Evolutionary conservation across 2,888 invertebrate genomes (phyloP), one percentile per base, ranked within the genome.

Genomic region (Peribatodes rhomboidaria): DNA sequence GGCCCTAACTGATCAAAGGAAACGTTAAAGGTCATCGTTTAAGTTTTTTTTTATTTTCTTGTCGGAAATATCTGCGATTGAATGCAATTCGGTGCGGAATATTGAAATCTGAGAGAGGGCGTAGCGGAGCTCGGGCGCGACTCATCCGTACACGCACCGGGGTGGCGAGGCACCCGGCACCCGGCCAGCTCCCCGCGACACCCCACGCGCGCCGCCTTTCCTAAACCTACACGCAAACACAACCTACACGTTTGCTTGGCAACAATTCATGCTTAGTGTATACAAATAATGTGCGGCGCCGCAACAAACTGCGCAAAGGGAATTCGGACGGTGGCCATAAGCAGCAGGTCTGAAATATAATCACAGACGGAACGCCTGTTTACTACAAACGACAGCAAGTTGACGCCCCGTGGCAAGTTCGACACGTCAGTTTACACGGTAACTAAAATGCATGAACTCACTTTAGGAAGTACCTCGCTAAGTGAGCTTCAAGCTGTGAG

Each of bases 201-300:
- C 76, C 75, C 77, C 79, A 71, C 78, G 77, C 79, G 76, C 81
- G 74, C 88, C 89, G 81, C 87, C 86, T 88, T 92, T 88, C 77
- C 92, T 91, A 92, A 92, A 91, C 91, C 92, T 91, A 89, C 90
- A 86, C 88, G 88, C 91, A 93, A 92, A 93, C 89, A 92, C 78
- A 78, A 80, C 79, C 88, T 89, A 89, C 90, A 88, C 88, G 91
- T 92, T 92, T 92, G 91, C 91, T 92, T 90, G 91, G 90, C 90
- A 90, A 92, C 92, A 92, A 92, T 92, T 93, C 92, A 92, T 92
- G 90, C 92, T 93, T 92, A 93, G 89, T 88, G 89, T 92, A 88
- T 90, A 92, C 92, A 92, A 92, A 92, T 92, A 91, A 90, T 90
- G 90, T 89, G 88, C 85, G 87, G 87, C 80, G 78, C 83, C 80